Evolutionary conservation across 2,888 invertebrate species (phyloP), one percentile per base, ranked within the genome.

Genomic region (Hofmannophila pseudospretella): DNA sequence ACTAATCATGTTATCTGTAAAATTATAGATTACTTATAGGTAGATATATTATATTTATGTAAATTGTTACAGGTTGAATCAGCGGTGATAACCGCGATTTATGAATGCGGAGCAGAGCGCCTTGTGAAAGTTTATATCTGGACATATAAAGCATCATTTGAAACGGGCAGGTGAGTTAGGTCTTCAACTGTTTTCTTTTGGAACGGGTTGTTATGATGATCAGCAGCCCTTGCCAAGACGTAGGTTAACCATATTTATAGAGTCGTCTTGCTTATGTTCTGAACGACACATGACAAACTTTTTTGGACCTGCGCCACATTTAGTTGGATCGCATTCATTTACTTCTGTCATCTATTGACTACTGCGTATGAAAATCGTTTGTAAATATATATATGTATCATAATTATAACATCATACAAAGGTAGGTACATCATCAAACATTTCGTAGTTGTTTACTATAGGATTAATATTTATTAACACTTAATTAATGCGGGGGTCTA

Each of bases 181-280:
- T 20, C 20, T 20, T 20, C 20, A 20, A n/a, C n/a, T n/a, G n/a
- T n/a, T n/a, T n/a, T n/a, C n/a, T n/a, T n/a, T n/a, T n/a, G n/a
- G n/a, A n/a, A n/a, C n/a, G n/a, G n/a, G n/a, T n/a, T n/a, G n/a
- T n/a, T 11, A 25, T 25, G n/a, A 23, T 14, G 22, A 10, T 11
- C 4, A 34, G n/a, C 13, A 20, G 5, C n/a, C 12, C 30, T 34
- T 48, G 48, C 48, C 51, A 48, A 51, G 41, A 42, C 39, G 51
- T 46, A 49, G 44, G 44, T 42, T 48, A 34, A 36, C 31, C 31
- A 34, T 47, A 47, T 47, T 47, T 41, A 36, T 32, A 36, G 25
- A 20, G 22, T 12, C 3, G 29, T 36, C 19, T 35, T 38, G 39
- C 14, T 36, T 34, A 28, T 34, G 13, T 36, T 34, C 29, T 35